Conservation (phyloP, 2,797 vertebrate genomes). For the Melanotaenia maccullochi region DNA sequence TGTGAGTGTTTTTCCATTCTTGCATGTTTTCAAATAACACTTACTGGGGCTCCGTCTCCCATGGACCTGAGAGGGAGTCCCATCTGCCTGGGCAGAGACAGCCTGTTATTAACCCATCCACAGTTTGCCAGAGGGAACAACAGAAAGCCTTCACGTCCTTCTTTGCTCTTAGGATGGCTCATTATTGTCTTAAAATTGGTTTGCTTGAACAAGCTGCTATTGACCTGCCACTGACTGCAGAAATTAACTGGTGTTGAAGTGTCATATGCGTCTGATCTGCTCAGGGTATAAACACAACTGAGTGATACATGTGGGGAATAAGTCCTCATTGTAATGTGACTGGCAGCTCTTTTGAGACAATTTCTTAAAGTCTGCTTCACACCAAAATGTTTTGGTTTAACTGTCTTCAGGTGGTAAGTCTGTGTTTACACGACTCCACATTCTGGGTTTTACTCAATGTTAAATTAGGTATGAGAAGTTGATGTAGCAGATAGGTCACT, state of each 20-base stretch:
- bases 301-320: conserved; percentile 1
- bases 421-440: conserved; percentile 52
- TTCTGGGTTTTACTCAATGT: conserved; percentile 34
- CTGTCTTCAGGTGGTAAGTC: conserved; percentile 61
- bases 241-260: conserved; percentile 54
- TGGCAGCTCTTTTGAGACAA: conserved; percentile 21
- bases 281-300: background rate
- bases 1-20: conserved; percentile 43
- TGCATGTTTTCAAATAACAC: conserved; percentile 62
- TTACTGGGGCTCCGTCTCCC: conserved; percentile 43
- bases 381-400: conserved; percentile 57
- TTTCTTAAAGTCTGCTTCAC: conserved; percentile 58
- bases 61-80: conserved; percentile 61
- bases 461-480: conserved; percentile 51
- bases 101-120: conserved; percentile 76
- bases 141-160: conserved; percentile 45
- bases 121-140: conserved; percentile 66
- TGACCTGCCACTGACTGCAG: conserved; percentile 40
- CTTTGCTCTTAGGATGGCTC: conserved; percentile 46
- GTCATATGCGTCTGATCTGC: conserved; percentile 19
- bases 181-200: conserved; percentile 61
- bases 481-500: conserved; percentile 35
- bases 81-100: conserved; percentile 71
- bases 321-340: conserved; percentile 8
- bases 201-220: conserved; percentile 62